These are phyloP conservation scores for Apaloderma vittatum DNA, from an alignment of 2,113 vertebrate species.

Conservation along the genomic window DNA sequence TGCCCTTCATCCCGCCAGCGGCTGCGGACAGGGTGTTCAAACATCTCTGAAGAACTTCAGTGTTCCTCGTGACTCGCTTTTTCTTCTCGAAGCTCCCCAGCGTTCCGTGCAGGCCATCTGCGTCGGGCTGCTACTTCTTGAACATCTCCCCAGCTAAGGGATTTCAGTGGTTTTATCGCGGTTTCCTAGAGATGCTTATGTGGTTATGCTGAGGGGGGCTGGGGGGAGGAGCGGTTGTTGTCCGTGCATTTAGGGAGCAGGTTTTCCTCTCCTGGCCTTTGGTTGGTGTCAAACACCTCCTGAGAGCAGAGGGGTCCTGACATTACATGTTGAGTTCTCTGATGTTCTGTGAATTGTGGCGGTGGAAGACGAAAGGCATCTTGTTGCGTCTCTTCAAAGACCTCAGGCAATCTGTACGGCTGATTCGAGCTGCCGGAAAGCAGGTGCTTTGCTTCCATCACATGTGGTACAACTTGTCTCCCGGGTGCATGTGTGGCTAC, in stretches of 20 bases:
- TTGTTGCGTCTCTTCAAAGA: background rate
- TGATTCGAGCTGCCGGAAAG: background rate
- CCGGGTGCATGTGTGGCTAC: background rate
- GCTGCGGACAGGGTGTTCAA: background rate
- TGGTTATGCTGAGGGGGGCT: background rate
- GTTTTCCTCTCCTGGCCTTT: background rate
- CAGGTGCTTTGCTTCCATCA: background rate
- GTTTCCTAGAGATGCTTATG: background rate
- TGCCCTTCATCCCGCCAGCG: background rate
- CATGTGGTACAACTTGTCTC: rapidly evolving
- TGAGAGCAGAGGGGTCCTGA: background rate
- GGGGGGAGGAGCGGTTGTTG: background rate
- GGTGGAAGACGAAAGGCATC: background rate
- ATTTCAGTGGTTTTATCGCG: background rate
- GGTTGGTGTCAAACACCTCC: background rate
- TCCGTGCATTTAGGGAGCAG: background rate
- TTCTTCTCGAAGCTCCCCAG: background rate
- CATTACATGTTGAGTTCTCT: rapidly evolving
- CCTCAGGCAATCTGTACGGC: background rate
- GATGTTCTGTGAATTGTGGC: background rate
- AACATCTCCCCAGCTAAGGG: background rate
- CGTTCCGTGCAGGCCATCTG: rapidly evolving
- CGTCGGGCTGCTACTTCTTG: background rate
- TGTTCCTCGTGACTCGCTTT: background rate
- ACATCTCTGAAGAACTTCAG: rapidly evolving